A percentile compares a stretch with the other conserved stretches of the same genome.
phyloP scores from a whole-genome alignment of 1,140 invertebrate species.

The Ectropis grisescens region DNA sequence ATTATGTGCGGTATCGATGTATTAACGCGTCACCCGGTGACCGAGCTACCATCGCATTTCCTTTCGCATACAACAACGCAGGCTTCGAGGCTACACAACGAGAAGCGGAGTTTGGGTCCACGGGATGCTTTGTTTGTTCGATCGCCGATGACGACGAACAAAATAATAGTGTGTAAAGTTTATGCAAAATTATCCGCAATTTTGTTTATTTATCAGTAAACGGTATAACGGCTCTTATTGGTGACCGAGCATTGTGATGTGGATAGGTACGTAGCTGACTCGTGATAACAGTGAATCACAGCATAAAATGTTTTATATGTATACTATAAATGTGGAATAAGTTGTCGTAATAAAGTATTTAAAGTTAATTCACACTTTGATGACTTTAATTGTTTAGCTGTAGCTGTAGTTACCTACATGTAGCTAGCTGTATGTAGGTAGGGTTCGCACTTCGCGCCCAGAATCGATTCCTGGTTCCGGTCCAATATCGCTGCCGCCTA shows the following conservation, averaged over 20 bases:
- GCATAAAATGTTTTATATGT: constrained; percentile 67
- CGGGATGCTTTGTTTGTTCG: constrained; percentile 45
- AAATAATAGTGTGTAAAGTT: constrained; percentile 63
- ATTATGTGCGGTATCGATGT: constrained; percentile 62
- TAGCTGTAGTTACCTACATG: constrained; percentile 21
- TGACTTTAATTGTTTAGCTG: constrained; percentile 57
- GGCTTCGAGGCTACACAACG: constrained; percentile 24
- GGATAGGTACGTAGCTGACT: constrained; percentile 62
- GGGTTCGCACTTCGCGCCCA: constrained; percentile 4
- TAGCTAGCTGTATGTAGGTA: constrained; percentile 2
- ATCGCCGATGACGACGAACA: constrained; percentile 58
- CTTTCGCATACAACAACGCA: too few species aligned
- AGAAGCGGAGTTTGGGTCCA: constrained; percentile 20
- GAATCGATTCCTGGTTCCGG: not conserved
- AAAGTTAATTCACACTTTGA: constrained; percentile 59
- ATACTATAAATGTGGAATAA: constrained; percentile 67
- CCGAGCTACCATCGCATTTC: constrained; percentile 43
- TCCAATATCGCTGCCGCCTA: constrained; percentile 17
- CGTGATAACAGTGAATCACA: constrained; percentile 64
- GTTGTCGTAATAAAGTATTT: constrained; percentile 70
- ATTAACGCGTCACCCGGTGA: constrained; percentile 49
- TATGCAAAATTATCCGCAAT: constrained; percentile 48
- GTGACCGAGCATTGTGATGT: constrained; percentile 61
- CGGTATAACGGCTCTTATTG: constrained; percentile 32
- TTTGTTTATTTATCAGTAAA: constrained; percentile 52